Evolutionary conservation across 2,113 vertebrate genomes (phyloP).

Genomic region (Fulica atra): DNA sequence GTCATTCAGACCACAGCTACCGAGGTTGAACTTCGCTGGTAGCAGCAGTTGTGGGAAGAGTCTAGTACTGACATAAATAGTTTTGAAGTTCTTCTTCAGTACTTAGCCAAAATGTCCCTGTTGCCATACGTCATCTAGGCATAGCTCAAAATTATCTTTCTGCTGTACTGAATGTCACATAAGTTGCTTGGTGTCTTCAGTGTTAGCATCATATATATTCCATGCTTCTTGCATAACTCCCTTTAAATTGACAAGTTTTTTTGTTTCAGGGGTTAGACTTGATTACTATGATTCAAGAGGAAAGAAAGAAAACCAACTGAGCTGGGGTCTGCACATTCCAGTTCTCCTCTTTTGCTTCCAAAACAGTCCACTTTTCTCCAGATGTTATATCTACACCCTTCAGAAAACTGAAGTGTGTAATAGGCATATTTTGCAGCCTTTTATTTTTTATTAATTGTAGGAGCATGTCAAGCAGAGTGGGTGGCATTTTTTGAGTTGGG

Average conservation of each 20-base stretch:
- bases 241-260: neutral
- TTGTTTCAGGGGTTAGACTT: neutral
- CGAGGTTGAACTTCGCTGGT: neutral
- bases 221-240: neutral
- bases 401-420: neutral
- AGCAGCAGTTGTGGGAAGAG: neutral
- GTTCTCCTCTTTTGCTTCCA: neutral
- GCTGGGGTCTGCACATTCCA: neutral
- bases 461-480: neutral
- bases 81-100: conserved; percentile 4
- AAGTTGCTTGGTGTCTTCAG: neutral
- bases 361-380: neutral
- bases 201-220: neutral
- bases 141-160: neutral
- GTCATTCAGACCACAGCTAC: neutral
- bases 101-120: neutral
- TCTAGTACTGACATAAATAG: conserved; percentile 18
- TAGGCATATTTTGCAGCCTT: neutral
- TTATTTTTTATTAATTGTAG: conserved; percentile 14
- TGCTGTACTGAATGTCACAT: neutral
- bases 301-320: neutral
- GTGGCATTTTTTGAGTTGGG: neutral
- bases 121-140: neutral
- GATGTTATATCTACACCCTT: neutral
- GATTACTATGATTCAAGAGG: neutral